phyloP scores from a whole-genome alignment of 1,140 invertebrate species.

The Atta colombica region DNA sequence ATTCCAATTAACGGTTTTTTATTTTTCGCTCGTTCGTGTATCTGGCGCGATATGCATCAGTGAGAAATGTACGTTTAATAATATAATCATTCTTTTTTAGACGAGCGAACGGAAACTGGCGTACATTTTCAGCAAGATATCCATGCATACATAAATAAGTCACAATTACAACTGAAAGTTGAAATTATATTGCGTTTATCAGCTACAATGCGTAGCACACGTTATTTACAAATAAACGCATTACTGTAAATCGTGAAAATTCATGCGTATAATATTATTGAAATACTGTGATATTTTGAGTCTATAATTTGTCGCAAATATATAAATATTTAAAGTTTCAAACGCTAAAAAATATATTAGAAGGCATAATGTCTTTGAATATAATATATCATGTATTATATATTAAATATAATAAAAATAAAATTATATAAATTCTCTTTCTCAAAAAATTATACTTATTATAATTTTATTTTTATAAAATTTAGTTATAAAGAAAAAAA shows the following conservation, averaged over 20 bases:
- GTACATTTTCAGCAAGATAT: slow-evolving; percentile 12
- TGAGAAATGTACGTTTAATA: slow-evolving; percentile 51
- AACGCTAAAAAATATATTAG: not conserved
- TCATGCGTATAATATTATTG: not conserved
- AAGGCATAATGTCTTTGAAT: not conserved
- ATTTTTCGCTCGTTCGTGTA: slow-evolving; percentile 7
- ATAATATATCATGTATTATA: not conserved
- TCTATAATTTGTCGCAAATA: not conserved
- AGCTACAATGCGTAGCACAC: not conserved
- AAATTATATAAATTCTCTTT: not conserved
- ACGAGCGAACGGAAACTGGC: not conserved
- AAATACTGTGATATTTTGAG: not conserved
- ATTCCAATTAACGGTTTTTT: slow-evolving; percentile 58
- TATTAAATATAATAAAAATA: not conserved
- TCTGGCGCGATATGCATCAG: not conserved
- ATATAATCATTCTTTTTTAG: slow-evolving; percentile 43
- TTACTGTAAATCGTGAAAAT: slow-evolving; percentile 11
- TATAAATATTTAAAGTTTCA: not conserved
- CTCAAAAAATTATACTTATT: not conserved
- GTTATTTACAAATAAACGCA: not conserved
- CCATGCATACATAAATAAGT: not conserved
- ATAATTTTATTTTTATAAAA: slow-evolving; percentile 2
- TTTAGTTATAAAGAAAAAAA: not conserved
- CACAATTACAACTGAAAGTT: not conserved
- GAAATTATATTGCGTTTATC: slow-evolving; percentile 16